These are phyloP conservation scores for Trididemnum clinides DNA, from an alignment of 23 tunicate genomes.

Conservation along the genomic window DNA sequence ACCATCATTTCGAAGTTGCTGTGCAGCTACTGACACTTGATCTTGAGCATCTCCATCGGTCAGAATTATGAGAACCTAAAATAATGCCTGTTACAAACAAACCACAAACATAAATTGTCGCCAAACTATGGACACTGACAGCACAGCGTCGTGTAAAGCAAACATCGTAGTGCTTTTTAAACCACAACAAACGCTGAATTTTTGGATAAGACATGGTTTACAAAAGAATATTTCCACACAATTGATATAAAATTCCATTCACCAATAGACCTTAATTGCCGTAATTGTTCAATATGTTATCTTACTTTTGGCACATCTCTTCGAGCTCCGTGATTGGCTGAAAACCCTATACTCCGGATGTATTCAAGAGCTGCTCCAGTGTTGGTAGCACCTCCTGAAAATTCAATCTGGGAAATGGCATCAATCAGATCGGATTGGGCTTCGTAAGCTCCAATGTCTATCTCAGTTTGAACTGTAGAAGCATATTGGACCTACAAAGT, in stretches of 20 bases:
- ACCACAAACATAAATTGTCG: no score
- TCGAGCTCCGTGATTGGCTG: conserved; percentile 53
- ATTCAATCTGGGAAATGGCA: conserved; percentile 47
- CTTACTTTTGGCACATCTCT: conserved; percentile 72
- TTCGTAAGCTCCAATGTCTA: conserved; percentile 59
- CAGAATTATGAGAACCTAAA: conserved; percentile 70
- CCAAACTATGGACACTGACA: no score
- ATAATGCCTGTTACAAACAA: no score
- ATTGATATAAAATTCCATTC: no score
- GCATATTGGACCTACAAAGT: conserved; percentile 62
- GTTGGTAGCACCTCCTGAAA: conserved; percentile 54
- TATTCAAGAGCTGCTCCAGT: conserved; percentile 77
- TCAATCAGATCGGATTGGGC: conserved; percentile 43
- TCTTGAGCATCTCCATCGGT: conserved; percentile 84
- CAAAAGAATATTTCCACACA: no score
- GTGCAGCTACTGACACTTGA: conserved; percentile 47
- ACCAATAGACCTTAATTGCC: no score
- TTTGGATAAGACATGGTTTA: no score
- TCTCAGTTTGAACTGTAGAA: conserved; percentile 50
- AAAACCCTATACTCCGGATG: conserved; percentile 50
- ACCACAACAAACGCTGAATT: no score
- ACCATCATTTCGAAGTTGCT: conserved; percentile 47
- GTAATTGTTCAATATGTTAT: no score
- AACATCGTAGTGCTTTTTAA: no score
- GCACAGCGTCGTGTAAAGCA: no score